Base-by-base conservation (phyloP, 1,140 invertebrate species). In the Drosophila tristis region DNA sequence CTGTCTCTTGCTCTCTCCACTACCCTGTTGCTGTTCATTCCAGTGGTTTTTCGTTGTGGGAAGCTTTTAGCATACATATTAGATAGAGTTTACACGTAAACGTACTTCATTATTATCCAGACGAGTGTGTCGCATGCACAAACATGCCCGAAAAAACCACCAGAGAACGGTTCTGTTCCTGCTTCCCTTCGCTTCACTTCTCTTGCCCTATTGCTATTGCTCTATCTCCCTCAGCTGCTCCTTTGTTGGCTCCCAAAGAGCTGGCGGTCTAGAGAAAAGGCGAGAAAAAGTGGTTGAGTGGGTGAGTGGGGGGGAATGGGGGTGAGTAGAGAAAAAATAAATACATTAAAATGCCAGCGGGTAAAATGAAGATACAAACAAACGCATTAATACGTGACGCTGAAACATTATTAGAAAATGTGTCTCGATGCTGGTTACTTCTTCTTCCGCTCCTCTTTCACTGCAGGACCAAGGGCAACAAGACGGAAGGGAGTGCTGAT, bases 321-420 rank as follows among this genome's bases (percentile, higher is more conserved):
- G 15, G 16, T 16, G 5, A 42, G n/a, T n/a, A 39, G 51, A 50
- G 44, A 60, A 64, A 75, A 74, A 74, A 64, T 76, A 76, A 81
- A 90, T 90, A 90, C 86, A 90, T 87, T 87, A 90, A 90, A 80
- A 87, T 90, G 86, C 81, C 74, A 87, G 82, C 66, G 81, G 80
- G 86, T 86, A 90, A 86, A 90, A 90, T 90, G 87, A 90, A 90
- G 82, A 90, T 87, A 87, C 82, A 90, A 90, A 90, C 87, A 90
- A 89, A 90, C 87, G 87, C 87, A 90, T 90, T 87, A 87, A 90
- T 90, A 90, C 87, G 87, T 90, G 87, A 90, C 79, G 79, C 82
- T 87, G 79, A 66, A 87, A 63, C 87, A 84, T 78, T 90, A 90
- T 90, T 90, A 90, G 87, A 90, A 90, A 90, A 87, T 78, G 81